Evolutionary conservation across 1,140 invertebrate species (phyloP).

Genomic region (Pogonognathellus flavescens): DNA sequence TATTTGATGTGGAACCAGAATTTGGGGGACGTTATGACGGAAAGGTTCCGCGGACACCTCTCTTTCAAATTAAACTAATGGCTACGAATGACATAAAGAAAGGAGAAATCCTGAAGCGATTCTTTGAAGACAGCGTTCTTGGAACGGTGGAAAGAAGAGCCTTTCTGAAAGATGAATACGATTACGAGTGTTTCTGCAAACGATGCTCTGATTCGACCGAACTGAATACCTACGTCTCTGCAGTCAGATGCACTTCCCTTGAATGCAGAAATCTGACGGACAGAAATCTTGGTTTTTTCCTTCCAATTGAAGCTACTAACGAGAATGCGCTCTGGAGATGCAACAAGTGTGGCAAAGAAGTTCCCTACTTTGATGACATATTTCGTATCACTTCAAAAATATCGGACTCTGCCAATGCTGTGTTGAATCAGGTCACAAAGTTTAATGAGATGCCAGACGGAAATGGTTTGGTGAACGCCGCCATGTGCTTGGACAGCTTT

Average conservation of each 20-base stretch:
- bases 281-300: neutral
- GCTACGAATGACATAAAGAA: conserved; percentile 77
- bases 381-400: neutral
- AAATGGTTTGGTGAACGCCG: neutral
- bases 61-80: conserved; percentile 83
- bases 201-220: conserved; percentile 83
- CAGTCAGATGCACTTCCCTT: conserved; percentile 76
- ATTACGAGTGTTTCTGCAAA: conserved; percentile 80
- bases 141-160: conserved; percentile 80
- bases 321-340: neutral
- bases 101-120: conserved; percentile 77
- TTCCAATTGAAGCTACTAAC: neutral
- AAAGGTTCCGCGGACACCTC: conserved; percentile 77
- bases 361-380: neutral
- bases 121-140: conserved; percentile 82
- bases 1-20: neutral
- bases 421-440: neutral
- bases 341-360: neutral
- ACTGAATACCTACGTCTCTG: conserved; percentile 80
- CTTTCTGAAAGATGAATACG: conserved; percentile 80
- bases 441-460: neutral
- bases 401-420: neutral
- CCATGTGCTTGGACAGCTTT: neutral
- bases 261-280: neutral
- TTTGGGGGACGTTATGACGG: neutral